These are phyloP conservation scores for Pseudochromis fuscus DNA, from an alignment of 2,797 vertebrate genomes.

Conservation along the genomic window DNA sequence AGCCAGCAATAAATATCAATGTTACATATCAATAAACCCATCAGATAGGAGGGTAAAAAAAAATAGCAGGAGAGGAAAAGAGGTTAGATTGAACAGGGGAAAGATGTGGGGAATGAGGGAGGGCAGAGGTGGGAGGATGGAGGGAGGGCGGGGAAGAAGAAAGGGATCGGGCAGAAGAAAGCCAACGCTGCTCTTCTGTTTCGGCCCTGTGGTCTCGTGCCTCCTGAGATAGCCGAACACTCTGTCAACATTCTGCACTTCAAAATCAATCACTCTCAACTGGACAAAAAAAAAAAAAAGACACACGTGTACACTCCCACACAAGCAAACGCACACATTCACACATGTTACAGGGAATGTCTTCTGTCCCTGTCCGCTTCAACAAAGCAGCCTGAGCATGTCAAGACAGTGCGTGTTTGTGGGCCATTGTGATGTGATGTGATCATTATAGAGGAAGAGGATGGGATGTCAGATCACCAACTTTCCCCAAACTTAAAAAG, in stretches of 20 bases:
- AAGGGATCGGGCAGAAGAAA: conserved; percentile 52
- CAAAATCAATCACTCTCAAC: conserved; percentile 81
- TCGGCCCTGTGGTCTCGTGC: conserved; percentile 72
- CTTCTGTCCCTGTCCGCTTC: conserved; percentile 47
- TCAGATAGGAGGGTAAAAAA: conserved; percentile 63
- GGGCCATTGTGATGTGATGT: conserved; percentile 22
- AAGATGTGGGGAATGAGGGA: conserved; percentile 54
- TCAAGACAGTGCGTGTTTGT: conserved; percentile 29
- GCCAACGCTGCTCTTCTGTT: conserved; percentile 62
- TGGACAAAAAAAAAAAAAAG: conserved; percentile 64
- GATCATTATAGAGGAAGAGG: conserved; percentile 14
- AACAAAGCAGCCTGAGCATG: conserved; percentile 31
- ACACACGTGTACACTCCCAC: conserved; percentile 40
- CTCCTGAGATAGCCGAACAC: conserved; percentile 79
- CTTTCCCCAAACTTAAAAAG: conserved; percentile 6
- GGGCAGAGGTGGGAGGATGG: conserved; percentile 49
- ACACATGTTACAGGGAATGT: conserved; percentile 39
- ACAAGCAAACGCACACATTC: conserved; percentile 37
- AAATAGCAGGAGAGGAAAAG: conserved; percentile 59
- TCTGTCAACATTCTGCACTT: conserved; percentile 80
- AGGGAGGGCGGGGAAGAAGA: conserved; percentile 26
- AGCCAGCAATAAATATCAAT: conserved; percentile 80
- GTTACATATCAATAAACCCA: conserved; percentile 84
- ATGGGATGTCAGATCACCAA: conserved; percentile 3
- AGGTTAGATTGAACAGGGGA: conserved; percentile 64